Base-by-base conservation (phyloP, 2,888 invertebrate species). In the Sarcophaga subvicina region DNA sequence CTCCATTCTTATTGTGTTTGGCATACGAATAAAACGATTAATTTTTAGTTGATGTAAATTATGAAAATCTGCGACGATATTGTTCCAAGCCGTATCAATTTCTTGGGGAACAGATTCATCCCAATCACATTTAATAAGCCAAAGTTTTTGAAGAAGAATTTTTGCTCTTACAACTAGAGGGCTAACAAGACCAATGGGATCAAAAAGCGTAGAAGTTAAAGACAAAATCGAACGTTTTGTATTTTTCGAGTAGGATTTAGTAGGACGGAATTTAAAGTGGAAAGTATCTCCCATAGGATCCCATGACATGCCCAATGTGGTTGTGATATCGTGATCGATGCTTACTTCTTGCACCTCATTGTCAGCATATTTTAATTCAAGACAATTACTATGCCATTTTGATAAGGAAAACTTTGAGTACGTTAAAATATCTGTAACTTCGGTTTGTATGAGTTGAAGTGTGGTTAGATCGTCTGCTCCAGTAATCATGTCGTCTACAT, bases 21-120 rank as follows among this genome's bases (percentile, higher is more conserved):
- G 25, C 25, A 25, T 22, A 22, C 22, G 22, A 1, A 22, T 22
- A 22, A 22, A 22, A 22, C 22, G 22, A 22, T 22, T 22, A 67
- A 25, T 25, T 25, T 25, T 25, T 25, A 25, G 4, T 4, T 25
- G 25, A 4, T 2, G 60, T 11, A 77, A 70, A 12, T 71, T 47
- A 0, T 63, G 0, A 17, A 77, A 77, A 62, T 73, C 72, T 20
- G 25, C 17, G 5, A 62, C 12, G n/a, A 85, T 20, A 8, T 45
- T 62, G 3, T 47, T 67, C 73, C 85, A 82, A 10, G 73, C 27
- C 14, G 77, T 70, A 12, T 66, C 59, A 27, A 85, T 22, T 20
- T 59, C n/a, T 75, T 82, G 81, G 3, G 82, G 78, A n/a, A n/a
- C n/a, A n/a, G n/a, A 76, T 45, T 80, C 80, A 64, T 85, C 77